These are phyloP conservation scores for Dolichallabes microphthalmus DNA, from an alignment of 2,113 vertebrate genomes.

Conservation along the genomic window DNA sequence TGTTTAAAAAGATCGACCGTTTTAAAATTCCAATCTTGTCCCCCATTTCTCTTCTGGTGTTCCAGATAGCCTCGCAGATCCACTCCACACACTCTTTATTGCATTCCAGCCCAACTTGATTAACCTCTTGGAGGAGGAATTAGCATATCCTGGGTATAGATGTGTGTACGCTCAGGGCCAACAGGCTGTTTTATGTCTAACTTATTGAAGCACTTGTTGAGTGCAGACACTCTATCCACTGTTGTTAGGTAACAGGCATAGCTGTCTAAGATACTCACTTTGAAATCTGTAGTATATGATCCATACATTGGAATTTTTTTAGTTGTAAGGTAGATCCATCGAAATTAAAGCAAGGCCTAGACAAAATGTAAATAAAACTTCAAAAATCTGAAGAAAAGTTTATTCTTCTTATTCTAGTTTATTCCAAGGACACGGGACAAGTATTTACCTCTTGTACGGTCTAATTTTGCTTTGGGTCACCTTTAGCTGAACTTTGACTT, in stretches of 20 bases:
- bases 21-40: slow-evolving; percentile 3
- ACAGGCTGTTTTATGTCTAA: not conserved
- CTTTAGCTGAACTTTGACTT: not conserved
- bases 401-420: no score
- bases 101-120: not conserved
- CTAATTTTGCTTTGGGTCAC: not conserved
- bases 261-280: not conserved
- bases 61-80: not conserved
- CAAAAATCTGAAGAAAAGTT: not conserved
- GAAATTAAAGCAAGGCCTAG: not conserved
- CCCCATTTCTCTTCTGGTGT: not conserved
- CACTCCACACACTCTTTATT: not conserved
- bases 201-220: not conserved
- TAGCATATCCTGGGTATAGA: not conserved
- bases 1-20: not conserved
- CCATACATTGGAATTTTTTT: not conserved
- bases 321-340: not conserved
- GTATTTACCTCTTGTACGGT: not conserved
- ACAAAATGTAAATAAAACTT: not conserved
- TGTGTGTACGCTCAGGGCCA: not conserved
- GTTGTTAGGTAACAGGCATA: not conserved
- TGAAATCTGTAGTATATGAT: no score
- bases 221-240: not conserved
- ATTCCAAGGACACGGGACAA: not conserved
- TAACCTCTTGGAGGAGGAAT: not conserved